A percentile compares a stretch with the other conserved stretches of the same genome.
phyloP scores from a whole-genome alignment of 92 coral and sea anemone species.

The Epizoanthus illoricatus region DNA sequence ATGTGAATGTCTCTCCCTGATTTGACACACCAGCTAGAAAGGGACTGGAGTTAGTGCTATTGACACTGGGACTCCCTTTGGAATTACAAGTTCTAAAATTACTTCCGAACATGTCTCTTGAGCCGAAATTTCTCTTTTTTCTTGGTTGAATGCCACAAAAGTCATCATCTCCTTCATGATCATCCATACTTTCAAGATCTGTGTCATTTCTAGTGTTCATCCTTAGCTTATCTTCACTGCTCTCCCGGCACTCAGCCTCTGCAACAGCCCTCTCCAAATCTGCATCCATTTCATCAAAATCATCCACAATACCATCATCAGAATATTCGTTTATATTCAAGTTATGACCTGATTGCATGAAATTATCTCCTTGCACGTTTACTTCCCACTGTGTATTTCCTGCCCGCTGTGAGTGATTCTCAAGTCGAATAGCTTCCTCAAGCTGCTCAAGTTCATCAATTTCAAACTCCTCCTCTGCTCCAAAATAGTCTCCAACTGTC shows the following conservation, averaged over 20 bases:
- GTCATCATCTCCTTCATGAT: conserved; percentile 42
- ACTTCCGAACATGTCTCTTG: background rate
- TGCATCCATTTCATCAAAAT: conserved; percentile 34
- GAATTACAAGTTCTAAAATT: background rate
- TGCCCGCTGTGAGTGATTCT: conserved; percentile 14
- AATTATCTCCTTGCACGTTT: background rate
- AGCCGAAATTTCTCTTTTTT: conserved; percentile 7
- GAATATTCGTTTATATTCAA: conserved; percentile 30
- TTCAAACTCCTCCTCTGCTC: conserved; percentile 63
- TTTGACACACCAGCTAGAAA: background rate
- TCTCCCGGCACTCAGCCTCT: conserved; percentile 20
- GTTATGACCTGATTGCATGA: background rate
- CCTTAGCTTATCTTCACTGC: background rate
- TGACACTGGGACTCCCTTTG: background rate
- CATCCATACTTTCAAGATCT: conserved; percentile 1
- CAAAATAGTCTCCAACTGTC: conserved; percentile 52
- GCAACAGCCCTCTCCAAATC: conserved; percentile 19
- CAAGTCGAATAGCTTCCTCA: conserved; percentile 37
- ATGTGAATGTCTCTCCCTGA: background rate
- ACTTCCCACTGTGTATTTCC: background rate
- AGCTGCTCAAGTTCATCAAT: conserved; percentile 70
- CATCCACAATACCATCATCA: conserved; percentile 39
- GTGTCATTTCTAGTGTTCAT: background rate
- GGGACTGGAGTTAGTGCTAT: background rate
- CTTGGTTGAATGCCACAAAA: background rate